phyloP scores from a whole-genome alignment of 37 sponge, comb jelly and placozoan species.

The Oopsacas minuta region DNA sequence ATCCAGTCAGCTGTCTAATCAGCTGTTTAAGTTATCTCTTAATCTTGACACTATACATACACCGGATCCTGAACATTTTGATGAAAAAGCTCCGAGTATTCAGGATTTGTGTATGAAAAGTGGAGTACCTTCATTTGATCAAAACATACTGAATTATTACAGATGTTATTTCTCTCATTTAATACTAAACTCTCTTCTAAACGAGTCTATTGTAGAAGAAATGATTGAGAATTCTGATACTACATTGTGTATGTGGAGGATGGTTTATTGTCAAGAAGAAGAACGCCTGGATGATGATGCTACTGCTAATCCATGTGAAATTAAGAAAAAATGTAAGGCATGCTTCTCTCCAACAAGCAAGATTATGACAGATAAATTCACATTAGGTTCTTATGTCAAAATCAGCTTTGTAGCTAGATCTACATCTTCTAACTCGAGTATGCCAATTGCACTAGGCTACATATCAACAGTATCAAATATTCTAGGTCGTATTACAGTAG shows the following conservation, averaged over 20 bases:
- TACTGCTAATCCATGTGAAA: background rate
- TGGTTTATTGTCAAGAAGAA: background rate
- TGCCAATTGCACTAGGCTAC: conserved; percentile 30
- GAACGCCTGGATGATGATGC: background rate
- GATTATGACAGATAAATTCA: background rate
- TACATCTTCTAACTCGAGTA: background rate
- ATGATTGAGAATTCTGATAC: background rate
- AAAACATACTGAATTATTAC: background rate
- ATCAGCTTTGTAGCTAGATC: conserved; percentile 23
- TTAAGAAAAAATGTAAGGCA: background rate
- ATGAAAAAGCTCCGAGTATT: background rate
- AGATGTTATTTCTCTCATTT: background rate
- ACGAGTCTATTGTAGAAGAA: background rate
- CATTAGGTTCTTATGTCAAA: conserved; percentile 27
- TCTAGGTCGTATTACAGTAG: conserved; percentile 29
- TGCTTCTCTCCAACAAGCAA: background rate
- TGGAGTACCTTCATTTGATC: background rate
- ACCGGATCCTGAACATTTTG: background rate
- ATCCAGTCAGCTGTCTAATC: background rate
- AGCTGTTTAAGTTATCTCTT: background rate
- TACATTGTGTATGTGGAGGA: background rate
- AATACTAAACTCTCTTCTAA: background rate
- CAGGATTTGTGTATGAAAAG: background rate
- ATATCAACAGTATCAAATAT: conserved; percentile 22
- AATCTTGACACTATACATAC: background rate